phyloP scores from a whole-genome alignment of 2,888 invertebrate species.

The Danaus chrysippus region DNA sequence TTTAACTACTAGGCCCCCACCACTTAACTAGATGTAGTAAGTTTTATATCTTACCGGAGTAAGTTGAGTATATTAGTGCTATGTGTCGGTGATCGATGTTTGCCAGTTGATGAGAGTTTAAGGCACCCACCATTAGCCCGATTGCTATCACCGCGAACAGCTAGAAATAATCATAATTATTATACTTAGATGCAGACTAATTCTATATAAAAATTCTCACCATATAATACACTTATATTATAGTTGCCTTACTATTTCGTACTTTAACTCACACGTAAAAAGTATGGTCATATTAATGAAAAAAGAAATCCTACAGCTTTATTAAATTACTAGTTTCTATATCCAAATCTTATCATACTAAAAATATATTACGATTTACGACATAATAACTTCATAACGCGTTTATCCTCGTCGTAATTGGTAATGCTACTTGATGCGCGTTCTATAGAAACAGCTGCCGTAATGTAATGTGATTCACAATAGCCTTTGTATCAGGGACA shows the following conservation, averaged over 20 bases:
- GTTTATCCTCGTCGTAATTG: background rate
- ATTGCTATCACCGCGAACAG: constrained; percentile 80
- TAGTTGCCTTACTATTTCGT: background rate
- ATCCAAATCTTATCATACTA: too few species aligned
- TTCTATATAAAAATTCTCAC: background rate
- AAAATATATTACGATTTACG: too few species aligned
- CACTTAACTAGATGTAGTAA: background rate
- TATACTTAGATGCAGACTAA: background rate
- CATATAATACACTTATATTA: background rate
- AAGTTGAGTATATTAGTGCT: constrained; percentile 83
- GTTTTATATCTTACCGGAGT: constrained; percentile 66
- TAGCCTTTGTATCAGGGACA: constrained; percentile 20
- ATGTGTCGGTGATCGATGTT: constrained; percentile 78
- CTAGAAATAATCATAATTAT: constrained; percentile 52
- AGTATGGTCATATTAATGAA: too few species aligned
- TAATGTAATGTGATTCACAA: constrained; percentile 9
- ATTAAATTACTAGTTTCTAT: too few species aligned
- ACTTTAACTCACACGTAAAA: too few species aligned
- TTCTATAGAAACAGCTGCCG: constrained; percentile 12
- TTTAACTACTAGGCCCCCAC: too few species aligned
- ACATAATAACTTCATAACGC: too few species aligned
- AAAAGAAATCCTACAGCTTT: too few species aligned
- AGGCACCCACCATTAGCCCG: constrained; percentile 82
- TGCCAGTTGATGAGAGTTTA: constrained; percentile 75
- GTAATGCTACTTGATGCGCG: background rate